Conservation (phyloP, 2,113 vertebrate species). For the Rutilus rutilus region DNA sequence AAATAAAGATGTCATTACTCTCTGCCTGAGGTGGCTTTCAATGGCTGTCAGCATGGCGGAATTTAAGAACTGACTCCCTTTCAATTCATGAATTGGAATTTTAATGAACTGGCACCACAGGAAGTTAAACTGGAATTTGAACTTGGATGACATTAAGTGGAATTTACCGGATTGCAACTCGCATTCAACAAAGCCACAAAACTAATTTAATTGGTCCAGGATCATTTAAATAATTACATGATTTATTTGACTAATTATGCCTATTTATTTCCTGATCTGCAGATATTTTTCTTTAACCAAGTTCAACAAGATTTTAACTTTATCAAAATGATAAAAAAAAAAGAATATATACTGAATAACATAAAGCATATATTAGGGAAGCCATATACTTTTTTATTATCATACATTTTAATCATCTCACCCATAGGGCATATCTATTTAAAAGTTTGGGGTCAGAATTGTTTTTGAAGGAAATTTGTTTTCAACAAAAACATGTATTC, state of each 20-base stretch:
- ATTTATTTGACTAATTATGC: not conserved
- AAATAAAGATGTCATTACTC: slow-evolving; percentile 37
- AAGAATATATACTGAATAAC: no score
- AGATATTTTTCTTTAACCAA: not conserved
- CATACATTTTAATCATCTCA: no score
- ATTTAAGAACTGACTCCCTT: not conserved
- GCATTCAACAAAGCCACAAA: not conserved
- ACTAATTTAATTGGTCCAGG: not conserved
- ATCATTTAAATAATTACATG: not conserved
- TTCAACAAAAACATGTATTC: not conserved
- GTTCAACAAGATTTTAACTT: not conserved
- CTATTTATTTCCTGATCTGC: not conserved
- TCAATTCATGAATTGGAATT: not conserved
- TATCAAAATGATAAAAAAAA: no score
- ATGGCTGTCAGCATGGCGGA: not conserved
- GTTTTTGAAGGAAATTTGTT: not conserved
- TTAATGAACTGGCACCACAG: not conserved
- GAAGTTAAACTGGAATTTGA: not conserved
- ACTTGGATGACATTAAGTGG: not conserved
- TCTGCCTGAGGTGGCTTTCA: not conserved
- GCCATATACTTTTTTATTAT: no score
- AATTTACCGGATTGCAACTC: not conserved
- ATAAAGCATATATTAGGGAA: no score
- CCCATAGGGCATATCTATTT: no score
- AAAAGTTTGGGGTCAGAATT: no score